phyloP scores from a whole-genome alignment of 2,797 vertebrate species.

The Acanthornis magna region DNA sequence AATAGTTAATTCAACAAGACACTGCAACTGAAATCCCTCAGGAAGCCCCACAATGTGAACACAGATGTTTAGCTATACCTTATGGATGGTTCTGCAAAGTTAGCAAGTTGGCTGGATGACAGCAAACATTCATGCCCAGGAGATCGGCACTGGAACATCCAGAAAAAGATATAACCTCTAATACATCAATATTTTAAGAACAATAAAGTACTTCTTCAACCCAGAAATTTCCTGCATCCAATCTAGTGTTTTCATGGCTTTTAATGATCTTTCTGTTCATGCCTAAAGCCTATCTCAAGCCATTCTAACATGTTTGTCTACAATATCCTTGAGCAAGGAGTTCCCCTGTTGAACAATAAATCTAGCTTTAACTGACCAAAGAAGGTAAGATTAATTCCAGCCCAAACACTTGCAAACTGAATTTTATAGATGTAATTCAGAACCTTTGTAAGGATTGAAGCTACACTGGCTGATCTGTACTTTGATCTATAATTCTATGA shows the following conservation, averaged over 20 bases:
- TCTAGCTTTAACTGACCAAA: not conserved
- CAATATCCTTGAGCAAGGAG: not conserved
- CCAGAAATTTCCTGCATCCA: not conserved
- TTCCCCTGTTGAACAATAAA: not conserved
- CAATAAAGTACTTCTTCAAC: not conserved
- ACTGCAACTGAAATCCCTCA: not conserved
- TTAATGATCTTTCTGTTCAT: not conserved
- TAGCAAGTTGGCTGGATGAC: not conserved
- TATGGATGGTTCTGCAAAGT: not conserved
- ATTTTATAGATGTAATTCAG: not conserved
- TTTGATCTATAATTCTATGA: not conserved
- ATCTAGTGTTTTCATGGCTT: not conserved
- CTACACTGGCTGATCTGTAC: not conserved
- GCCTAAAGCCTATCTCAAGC: not conserved
- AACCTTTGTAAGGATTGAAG: not conserved
- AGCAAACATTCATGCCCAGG: not conserved
- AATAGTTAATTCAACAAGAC: not conserved
- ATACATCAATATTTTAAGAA: not conserved
- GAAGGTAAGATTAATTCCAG: not conserved
- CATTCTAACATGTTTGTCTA: not conserved
- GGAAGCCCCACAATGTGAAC: not conserved
- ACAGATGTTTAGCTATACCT: not conserved
- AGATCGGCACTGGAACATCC: not conserved
- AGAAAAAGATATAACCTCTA: not conserved
- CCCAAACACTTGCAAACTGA: not conserved